Conservation (phyloP, 1,140 invertebrate species). For the Stegodyphus mimosarum region DNA sequence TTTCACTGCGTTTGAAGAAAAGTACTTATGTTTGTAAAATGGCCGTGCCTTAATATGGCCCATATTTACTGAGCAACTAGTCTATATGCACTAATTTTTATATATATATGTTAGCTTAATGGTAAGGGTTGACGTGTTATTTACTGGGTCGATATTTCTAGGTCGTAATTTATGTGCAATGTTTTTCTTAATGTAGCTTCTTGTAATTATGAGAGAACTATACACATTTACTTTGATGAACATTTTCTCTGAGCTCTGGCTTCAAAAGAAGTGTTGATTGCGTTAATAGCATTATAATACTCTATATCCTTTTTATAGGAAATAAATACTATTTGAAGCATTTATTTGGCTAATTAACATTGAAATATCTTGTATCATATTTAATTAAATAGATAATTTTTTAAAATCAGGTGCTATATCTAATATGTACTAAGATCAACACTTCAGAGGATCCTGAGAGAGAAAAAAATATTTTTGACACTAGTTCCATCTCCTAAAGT, state of each 20-base stretch:
- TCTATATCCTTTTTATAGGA: not conserved
- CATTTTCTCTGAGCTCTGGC: conserved; percentile 23
- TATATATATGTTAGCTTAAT: conserved; percentile 57
- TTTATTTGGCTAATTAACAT: not conserved
- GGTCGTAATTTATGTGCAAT: conserved; percentile 59
- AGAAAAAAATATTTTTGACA: conserved; percentile 53
- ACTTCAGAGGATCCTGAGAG: conserved; percentile 32
- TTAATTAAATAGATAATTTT: no score
- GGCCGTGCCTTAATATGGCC: conserved; percentile 51
- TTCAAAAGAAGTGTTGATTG: conserved; percentile 44
- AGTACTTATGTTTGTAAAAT: conserved; percentile 60
- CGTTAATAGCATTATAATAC: not conserved
- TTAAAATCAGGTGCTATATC: no score
- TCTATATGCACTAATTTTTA: conserved; percentile 60
- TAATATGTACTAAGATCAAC: conserved; percentile 4
- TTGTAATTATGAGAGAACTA: conserved; percentile 42
- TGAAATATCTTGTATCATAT: no score
- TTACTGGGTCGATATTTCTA: conserved; percentile 52
- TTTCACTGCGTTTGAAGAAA: conserved; percentile 50
- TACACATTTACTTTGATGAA: conserved; percentile 33
- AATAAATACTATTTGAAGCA: not conserved
- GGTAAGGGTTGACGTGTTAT: conserved; percentile 55
- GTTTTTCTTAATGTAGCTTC: conserved; percentile 59
- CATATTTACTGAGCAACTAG: conserved; percentile 58
- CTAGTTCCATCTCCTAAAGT: conserved; percentile 26